phyloP scores from a whole-genome alignment of 1,140 invertebrate genomes.

The Bombus difficillimus region DNA sequence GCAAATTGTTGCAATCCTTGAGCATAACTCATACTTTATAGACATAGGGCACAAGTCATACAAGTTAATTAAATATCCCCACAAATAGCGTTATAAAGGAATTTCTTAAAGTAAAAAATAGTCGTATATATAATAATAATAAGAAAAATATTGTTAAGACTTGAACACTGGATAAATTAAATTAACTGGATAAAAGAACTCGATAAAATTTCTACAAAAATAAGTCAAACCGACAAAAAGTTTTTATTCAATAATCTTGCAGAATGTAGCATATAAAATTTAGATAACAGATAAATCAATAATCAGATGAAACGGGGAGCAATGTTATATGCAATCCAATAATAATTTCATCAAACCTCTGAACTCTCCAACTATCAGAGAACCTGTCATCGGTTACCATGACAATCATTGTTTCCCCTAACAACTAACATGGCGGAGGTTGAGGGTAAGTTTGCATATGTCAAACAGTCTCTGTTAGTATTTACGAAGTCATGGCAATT shows the following conservation, averaged over 20 bases:
- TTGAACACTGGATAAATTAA: background rate
- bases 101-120: too few relatives aligned
- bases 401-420: slow-evolving; percentile 67
- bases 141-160: too few relatives aligned
- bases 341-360: slow-evolving; percentile 14
- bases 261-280: background rate
- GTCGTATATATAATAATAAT: too few relatives aligned
- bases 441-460: slow-evolving; percentile 74
- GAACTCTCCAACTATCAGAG: background rate
- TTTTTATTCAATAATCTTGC: background rate
- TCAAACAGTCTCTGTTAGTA: slow-evolving; percentile 52
- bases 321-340: background rate
- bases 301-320: background rate
- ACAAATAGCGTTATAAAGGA: too few relatives aligned
- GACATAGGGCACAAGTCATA: too few relatives aligned
- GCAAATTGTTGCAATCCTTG: too few relatives aligned
- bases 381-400: slow-evolving; percentile 59
- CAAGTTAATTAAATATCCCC: too few relatives aligned
- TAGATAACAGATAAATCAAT: background rate
- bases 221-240: too few relatives aligned
- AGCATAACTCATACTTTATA: too few relatives aligned
- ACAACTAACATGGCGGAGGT: slow-evolving; percentile 76
- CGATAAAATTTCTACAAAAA: background rate
- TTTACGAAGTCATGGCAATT: slow-evolving; percentile 24
- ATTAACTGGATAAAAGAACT: background rate